Conservation (phyloP, 2,113 vertebrate species). For the Thryonomys swinderianus region DNA sequence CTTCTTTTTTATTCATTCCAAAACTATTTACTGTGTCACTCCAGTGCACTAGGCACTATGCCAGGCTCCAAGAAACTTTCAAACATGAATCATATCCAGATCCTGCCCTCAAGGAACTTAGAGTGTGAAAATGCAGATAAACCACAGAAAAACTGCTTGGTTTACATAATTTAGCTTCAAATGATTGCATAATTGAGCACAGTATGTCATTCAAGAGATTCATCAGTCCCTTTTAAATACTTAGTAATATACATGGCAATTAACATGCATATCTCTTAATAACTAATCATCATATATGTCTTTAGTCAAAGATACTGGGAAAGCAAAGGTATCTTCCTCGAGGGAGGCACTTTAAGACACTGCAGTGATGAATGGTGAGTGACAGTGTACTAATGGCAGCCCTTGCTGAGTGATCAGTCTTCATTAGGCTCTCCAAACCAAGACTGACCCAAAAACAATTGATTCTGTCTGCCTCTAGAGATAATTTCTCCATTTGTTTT, state of each 20-base stretch:
- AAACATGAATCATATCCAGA: conserved; percentile 59
- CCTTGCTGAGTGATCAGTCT: conserved; percentile 14
- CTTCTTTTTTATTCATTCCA: conserved; percentile 47
- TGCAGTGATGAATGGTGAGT: neutral
- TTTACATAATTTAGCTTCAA: conserved; percentile 40
- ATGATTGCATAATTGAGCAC: neutral
- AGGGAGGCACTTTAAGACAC: neutral
- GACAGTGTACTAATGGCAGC: neutral
- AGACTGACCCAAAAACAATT: conserved; percentile 33
- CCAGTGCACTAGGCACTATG: neutral
- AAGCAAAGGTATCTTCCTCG: neutral
- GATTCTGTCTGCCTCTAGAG: conserved; percentile 27
- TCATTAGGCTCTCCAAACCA: conserved; percentile 28
- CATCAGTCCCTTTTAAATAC: conserved; percentile 34
- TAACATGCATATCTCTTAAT: neutral
- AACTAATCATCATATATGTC: neutral
- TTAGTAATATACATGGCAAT: neutral
- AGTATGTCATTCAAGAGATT: conserved; percentile 23
- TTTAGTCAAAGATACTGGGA: neutral
- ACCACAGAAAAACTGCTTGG: neutral
- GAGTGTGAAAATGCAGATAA: neutral
- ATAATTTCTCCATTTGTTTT: conserved; percentile 63
- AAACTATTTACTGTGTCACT: conserved; percentile 33
- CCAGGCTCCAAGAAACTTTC: neutral
- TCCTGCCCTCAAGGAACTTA: conserved; percentile 59